phyloP scores from a whole-genome alignment of 2,113 vertebrate species.

The Xiphophorus hellerii region DNA sequence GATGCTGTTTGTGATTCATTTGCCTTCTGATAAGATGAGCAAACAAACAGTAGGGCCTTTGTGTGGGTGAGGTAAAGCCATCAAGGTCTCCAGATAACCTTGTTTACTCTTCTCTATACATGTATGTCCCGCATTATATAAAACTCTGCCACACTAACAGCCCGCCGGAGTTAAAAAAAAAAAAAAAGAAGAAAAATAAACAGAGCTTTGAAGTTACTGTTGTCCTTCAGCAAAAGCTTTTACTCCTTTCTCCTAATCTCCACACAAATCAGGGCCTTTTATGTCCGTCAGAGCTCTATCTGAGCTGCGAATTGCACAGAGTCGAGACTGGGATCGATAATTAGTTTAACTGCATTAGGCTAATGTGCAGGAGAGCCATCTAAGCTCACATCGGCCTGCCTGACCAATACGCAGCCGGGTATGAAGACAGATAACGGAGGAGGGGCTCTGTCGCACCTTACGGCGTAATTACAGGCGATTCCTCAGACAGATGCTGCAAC shows the following conservation, averaged over 20 bases:
- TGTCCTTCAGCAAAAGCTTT: constrained; percentile 1
- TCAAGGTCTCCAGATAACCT: constrained; percentile 65
- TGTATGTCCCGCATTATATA: constrained; percentile 29
- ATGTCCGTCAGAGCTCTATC: constrained; percentile 42
- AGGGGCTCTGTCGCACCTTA: constrained; percentile 54
- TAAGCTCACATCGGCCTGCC: constrained; percentile 51
- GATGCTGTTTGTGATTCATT: constrained; percentile 47
- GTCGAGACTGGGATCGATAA: constrained; percentile 69
- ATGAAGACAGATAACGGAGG: constrained; percentile 47
- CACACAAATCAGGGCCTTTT: constrained; percentile 31
- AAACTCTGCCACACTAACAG: not conserved
- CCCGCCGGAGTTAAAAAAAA: not conserved
- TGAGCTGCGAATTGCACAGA: constrained; percentile 41
- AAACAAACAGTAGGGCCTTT: constrained; percentile 47
- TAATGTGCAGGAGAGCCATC: constrained; percentile 65
- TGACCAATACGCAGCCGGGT: constrained; percentile 25
- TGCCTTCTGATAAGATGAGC: constrained; percentile 46
- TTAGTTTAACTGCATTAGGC: constrained; percentile 64
- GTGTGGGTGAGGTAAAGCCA: constrained; percentile 43
- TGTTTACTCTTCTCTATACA: constrained; percentile 43
- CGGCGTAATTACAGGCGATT: constrained; percentile 67
- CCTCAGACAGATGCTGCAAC: constrained; percentile 62
- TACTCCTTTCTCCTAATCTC: constrained; percentile 28
- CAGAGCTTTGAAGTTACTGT: constrained; percentile 23
- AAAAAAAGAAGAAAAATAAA: constrained; percentile 20